These are phyloP conservation scores for Lissonota sp. DNA, from an alignment of 2,888 invertebrate species.

Conservation along the genomic window DNA sequence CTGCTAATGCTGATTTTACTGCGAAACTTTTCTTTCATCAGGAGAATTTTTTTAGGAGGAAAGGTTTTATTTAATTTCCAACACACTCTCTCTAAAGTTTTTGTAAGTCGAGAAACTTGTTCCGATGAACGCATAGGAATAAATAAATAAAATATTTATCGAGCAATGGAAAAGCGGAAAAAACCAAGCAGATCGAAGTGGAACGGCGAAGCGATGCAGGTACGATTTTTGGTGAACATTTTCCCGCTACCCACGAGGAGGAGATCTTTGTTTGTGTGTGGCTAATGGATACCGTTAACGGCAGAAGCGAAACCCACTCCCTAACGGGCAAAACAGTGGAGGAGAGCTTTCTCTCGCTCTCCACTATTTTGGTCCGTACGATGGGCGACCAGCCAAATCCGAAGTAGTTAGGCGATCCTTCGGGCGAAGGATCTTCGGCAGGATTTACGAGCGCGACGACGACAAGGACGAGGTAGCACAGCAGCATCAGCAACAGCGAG, in stretches of 20 bases:
- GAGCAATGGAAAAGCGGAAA: too few relatives aligned
- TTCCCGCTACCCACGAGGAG: slow-evolving; percentile 33
- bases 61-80: too few relatives aligned
- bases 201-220: slow-evolving; percentile 8
- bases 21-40: not conserved
- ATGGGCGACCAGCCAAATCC: slow-evolving; percentile 58
- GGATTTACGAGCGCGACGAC: slow-evolving; percentile 66
- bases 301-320: slow-evolving; percentile 39
- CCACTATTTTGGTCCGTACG: slow-evolving; percentile 2
- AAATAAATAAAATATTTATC: too few relatives aligned
- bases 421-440: slow-evolving; percentile 65
- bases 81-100: too few relatives aligned
- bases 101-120: too few relatives aligned
- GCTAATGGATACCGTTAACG: slow-evolving; percentile 66
- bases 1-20: not conserved
- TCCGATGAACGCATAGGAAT: too few relatives aligned
- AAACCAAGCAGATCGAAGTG: not conserved
- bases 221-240: slow-evolving; percentile 20
- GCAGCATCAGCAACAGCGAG: slow-evolving; percentile 25
- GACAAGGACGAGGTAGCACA: slow-evolving; percentile 20
- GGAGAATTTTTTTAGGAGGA: not conserved
- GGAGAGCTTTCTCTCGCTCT: slow-evolving; percentile 35
- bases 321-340: slow-evolving; percentile 31
- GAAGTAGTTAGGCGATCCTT: slow-evolving; percentile 65
- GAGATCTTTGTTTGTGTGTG: slow-evolving; percentile 52